Evolutionary conservation across 1,140 invertebrate genomes (phyloP), one percentile per base, ranked within the genome.

Genomic region (Halesus radiatus): DNA sequence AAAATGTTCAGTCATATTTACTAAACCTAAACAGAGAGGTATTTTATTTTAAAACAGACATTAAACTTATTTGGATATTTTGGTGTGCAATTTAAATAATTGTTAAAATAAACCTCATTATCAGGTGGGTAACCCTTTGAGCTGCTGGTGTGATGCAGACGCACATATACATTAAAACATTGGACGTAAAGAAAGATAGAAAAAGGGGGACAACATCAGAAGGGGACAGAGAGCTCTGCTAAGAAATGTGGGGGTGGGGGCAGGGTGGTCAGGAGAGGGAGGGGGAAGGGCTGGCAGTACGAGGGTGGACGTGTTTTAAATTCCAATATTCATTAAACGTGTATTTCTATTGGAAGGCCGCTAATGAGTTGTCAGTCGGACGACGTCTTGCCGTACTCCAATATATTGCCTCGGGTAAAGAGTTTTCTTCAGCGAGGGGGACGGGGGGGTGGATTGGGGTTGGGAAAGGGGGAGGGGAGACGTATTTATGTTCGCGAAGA

Each of bases 261-360:
- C 20, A 23, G 37, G 74, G 75, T 70, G 26, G 32, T 72, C 50
- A 10, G 50, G 72, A 72, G 52, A 74, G 81, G 26, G 76, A 52
- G 70, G 78, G 81, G 50, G 79, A 53, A 53, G 52, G n/a, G 64
- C 73, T 54, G 75, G 78, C 68, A 54, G 18, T 62, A 75, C 56
- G 79, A 50, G 82, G 76, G 82, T 83, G 80, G 80, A 83, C 82
- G 80, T 83, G 82, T 83, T 83, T 83, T 83, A 83, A 83, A 83
- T 83, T 83, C 82, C 82, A 83, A 83, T 83, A 83, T 83, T 83
- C 82, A 83, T 83, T 83, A 83, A 83, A 83, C 82, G 82, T 83
- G 82, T 83, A 83, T 83, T 83, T 83, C 82, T 83, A 83, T 83
- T 83, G 79, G 82, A 83, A 80, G 82, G 76, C 82, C 82, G 82